These are phyloP conservation scores for Elephantulus edwardii DNA, from an alignment of 2,113 vertebrate genomes.

Conservation along the genomic window DNA sequence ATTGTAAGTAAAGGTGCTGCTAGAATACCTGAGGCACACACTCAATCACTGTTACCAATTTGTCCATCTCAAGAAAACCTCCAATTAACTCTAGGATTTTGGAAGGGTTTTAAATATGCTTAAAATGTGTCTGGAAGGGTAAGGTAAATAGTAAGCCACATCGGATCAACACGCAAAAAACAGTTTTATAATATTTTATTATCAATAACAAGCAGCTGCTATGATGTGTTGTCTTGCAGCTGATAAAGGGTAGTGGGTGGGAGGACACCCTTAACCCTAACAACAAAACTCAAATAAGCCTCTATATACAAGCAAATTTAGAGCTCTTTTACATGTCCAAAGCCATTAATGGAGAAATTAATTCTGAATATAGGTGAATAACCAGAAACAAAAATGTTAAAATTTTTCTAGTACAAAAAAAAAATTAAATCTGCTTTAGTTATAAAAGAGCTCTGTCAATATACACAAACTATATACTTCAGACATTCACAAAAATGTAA, in stretches of 20 bases:
- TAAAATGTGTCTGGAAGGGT: neutral
- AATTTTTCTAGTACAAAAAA: constrained; percentile 85
- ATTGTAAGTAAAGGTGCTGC: neutral
- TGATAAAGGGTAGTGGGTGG: constrained; percentile 67
- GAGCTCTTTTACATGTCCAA: constrained; percentile 85
- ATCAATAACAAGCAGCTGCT: constrained; percentile 78
- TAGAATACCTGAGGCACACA: neutral
- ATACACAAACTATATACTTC: constrained; percentile 89
- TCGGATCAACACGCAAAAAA: constrained; percentile 48
- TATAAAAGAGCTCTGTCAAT: constrained; percentile 88
- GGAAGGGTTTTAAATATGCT: neutral
- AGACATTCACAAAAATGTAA: constrained; percentile 88
- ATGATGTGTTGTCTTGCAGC: constrained; percentile 64
- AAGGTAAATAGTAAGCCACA: neutral
- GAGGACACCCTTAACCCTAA: constrained; percentile 69
- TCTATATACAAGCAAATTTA: constrained; percentile 87
- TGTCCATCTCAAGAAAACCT: neutral
- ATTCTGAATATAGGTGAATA: constrained; percentile 75
- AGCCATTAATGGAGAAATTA: constrained; percentile 68
- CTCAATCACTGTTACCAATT: too few species aligned
- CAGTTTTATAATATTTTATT: constrained; percentile 83
- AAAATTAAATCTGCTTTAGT: constrained; percentile 83
- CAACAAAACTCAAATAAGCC: constrained; percentile 85
- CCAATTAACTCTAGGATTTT: neutral
- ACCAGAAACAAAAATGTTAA: constrained; percentile 77